These are phyloP conservation scores for Pao palembangensis DNA, from an alignment of 2,113 vertebrate species.

Conservation along the genomic window DNA sequence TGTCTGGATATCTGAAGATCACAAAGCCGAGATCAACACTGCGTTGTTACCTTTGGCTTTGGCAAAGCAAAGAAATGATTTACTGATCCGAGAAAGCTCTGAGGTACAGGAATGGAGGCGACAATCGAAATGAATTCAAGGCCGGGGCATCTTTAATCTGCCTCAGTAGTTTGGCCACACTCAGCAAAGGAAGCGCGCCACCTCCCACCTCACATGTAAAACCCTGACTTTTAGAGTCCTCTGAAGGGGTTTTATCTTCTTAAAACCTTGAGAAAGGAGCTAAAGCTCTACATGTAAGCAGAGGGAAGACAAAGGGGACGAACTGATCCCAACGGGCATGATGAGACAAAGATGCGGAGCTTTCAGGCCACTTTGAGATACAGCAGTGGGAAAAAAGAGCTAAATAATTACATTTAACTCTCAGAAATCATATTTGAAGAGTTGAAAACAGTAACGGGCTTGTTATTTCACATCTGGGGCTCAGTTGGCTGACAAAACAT, in stretches of 20 bases:
- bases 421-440: too few relatives aligned
- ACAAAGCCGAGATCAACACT: conserved; percentile 25
- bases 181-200: conserved; percentile 9
- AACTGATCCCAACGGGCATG: too few relatives aligned
- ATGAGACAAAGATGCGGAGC: too few relatives aligned
- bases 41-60: conserved; percentile 36
- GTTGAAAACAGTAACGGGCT: too few relatives aligned
- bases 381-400: too few relatives aligned
- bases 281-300: too few relatives aligned
- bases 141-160: conserved; percentile 27
- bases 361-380: too few relatives aligned
- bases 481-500: conserved; percentile 6
- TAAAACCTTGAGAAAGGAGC: too few relatives aligned
- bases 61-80: conserved; percentile 40
- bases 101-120: conserved; percentile 16
- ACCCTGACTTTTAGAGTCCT: too few relatives aligned
- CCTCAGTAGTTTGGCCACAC: conserved; percentile 19
- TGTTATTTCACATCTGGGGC: neutral
- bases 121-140: conserved; percentile 44
- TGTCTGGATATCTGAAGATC: conserved; percentile 11
- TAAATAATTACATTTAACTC: too few relatives aligned
- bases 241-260: too few relatives aligned
- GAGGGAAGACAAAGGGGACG: too few relatives aligned
- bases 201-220: neutral
- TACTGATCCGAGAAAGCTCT: conserved; percentile 26